phyloP scores from a whole-genome alignment of 2,113 vertebrate genomes.

The Pantherophis guttatus region DNA sequence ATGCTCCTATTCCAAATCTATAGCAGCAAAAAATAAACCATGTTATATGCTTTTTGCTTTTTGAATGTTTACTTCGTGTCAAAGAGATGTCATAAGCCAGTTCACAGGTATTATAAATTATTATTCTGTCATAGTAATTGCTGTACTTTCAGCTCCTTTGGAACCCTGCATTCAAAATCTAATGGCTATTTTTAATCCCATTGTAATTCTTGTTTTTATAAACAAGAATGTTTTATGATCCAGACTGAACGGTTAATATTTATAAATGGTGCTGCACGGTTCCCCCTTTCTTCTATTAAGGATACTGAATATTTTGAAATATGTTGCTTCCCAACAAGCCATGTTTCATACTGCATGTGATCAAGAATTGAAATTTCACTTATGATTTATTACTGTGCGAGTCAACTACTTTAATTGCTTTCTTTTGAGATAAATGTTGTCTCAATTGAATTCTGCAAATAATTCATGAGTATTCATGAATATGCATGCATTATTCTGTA shows the following conservation, averaged over 20 bases:
- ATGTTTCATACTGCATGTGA: slow-evolving; percentile 42
- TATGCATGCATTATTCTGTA: slow-evolving; percentile 54
- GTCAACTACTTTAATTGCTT: slow-evolving; percentile 61
- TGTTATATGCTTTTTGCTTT: not conserved
- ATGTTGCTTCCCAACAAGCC: slow-evolving; percentile 29
- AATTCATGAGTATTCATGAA: slow-evolving; percentile 65
- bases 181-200: slow-evolving; percentile 37
- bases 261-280: not conserved
- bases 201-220: slow-evolving; percentile 18
- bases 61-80: slow-evolving; percentile 12
- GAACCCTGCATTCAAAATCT: slow-evolving; percentile 45
- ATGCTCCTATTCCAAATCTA: not conserved
- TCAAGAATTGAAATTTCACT: slow-evolving; percentile 36
- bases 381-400: slow-evolving; percentile 41
- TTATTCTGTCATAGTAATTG: slow-evolving; percentile 21
- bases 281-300: not conserved
- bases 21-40: not conserved
- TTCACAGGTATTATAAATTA: slow-evolving; percentile 18
- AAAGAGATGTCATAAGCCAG: not conserved
- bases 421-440: slow-evolving; percentile 57
- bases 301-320: slow-evolving; percentile 19
- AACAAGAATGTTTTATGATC: slow-evolving; percentile 44
- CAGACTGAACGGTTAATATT: slow-evolving; percentile 37
- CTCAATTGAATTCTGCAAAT: slow-evolving; percentile 59
- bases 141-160: slow-evolving; percentile 28